Percentiles rank a stretch among this genome's conserved stretches.
Conservation (phyloP, 2,113 vertebrate genomes). For the Bos indicus region DNA sequence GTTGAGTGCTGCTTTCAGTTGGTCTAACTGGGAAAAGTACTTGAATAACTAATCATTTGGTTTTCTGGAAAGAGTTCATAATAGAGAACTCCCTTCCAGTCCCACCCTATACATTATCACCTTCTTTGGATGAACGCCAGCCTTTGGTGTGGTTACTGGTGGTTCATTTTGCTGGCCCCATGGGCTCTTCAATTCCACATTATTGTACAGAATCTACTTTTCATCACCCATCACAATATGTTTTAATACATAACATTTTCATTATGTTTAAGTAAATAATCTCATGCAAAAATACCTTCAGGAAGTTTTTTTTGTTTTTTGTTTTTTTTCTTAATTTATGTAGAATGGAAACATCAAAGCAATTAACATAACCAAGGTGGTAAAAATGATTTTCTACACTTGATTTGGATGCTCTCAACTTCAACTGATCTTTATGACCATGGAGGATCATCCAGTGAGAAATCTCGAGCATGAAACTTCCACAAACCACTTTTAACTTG, state of each 20-base stretch:
- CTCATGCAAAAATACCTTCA: not conserved
- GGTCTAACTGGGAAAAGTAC: not conserved
- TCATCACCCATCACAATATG: not conserved
- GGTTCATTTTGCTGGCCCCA: not conserved
- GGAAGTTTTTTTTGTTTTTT: not conserved
- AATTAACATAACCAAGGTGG: not conserved
- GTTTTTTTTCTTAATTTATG: not conserved
- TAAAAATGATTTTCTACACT: not conserved
- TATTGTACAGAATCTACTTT: not conserved
- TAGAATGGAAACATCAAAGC: not conserved
- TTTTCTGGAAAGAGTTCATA: not conserved
- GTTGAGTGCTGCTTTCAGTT: not conserved
- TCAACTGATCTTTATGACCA: not conserved
- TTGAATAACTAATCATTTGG: not conserved
- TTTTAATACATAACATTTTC: not conserved
- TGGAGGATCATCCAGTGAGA: not conserved
- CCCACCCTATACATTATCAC: not conserved
- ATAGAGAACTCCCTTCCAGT: not conserved
- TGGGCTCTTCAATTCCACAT: not conserved
- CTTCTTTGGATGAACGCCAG: not conserved
- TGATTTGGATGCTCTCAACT: not conserved
- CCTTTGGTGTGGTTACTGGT: not conserved
- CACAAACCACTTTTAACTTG: not conserved
- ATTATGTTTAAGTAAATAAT: not conserved
- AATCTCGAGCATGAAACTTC: not conserved